These are phyloP conservation scores for Scyliorhinus canicula DNA, from an alignment of 2,797 vertebrate species.

Conservation along the genomic window DNA sequence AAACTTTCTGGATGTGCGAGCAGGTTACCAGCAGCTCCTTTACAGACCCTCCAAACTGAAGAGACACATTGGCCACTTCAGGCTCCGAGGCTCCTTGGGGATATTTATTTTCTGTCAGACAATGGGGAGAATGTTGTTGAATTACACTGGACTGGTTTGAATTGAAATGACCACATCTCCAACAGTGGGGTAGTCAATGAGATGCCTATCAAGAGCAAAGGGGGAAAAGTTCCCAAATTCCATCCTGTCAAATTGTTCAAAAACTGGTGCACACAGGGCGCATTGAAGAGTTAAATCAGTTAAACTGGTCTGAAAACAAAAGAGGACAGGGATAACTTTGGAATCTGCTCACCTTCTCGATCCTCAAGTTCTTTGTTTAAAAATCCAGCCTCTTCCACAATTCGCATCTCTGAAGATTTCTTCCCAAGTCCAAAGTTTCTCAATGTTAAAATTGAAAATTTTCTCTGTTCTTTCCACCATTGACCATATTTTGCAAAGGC, in stretches of 20 bases:
- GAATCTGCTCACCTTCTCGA: constrained; percentile 50
- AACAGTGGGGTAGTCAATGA: not conserved
- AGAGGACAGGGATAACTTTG: not conserved
- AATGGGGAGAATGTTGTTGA: not conserved
- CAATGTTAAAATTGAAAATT: constrained; percentile 53
- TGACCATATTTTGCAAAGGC: constrained; percentile 45
- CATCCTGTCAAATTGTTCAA: too few relatives aligned
- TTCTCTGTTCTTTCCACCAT: constrained; percentile 61
- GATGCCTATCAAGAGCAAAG: not conserved
- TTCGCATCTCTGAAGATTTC: constrained; percentile 53
- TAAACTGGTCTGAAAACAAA: not conserved
- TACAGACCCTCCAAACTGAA: too few relatives aligned
- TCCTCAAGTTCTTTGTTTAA: constrained; percentile 49
- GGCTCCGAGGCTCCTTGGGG: too few relatives aligned
- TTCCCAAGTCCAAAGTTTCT: constrained; percentile 54
- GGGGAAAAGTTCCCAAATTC: too few relatives aligned
- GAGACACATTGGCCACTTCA: too few relatives aligned
- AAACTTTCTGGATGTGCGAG: not conserved
- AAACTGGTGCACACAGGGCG: not conserved
- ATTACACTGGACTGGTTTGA: not conserved
- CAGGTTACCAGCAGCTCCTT: not conserved
- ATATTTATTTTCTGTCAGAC: too few relatives aligned
- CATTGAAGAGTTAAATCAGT: not conserved
- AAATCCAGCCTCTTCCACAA: constrained; percentile 51
- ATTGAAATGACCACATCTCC: not conserved